Percentiles rank a stretch among this genome's conserved stretches.
Evolutionary conservation across 2,113 vertebrate genomes (phyloP).

Genomic region (Muntiacus muntjak): DNA sequence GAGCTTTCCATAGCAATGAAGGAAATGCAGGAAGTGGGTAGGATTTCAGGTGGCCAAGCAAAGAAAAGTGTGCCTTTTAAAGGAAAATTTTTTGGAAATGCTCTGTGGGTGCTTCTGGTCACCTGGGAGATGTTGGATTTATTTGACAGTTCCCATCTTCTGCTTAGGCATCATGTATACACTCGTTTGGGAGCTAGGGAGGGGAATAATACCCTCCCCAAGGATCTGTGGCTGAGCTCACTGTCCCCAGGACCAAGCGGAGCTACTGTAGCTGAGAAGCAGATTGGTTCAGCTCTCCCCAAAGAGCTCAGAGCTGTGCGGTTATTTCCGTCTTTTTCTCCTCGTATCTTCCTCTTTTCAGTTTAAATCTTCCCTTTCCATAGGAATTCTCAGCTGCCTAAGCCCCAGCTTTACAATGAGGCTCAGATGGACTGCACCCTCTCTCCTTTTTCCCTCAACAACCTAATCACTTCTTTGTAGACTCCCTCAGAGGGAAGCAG

Average conservation of each 20-base stretch:
- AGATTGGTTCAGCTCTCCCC: constrained; percentile 14
- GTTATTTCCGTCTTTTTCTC: constrained; percentile 36
- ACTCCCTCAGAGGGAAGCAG: background rate
- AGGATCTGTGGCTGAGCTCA: background rate
- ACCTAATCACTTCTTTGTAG: constrained; percentile 13
- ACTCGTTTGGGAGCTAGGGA: background rate
- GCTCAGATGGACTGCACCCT: background rate
- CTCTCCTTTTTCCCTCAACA: background rate
- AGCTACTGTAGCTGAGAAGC: constrained; percentile 12
- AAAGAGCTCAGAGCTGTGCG: background rate
- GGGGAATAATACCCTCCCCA: background rate
- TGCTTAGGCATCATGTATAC: background rate
- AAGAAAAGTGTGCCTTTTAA: constrained; percentile 1
- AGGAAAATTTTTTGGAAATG: background rate
- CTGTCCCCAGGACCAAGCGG: background rate
- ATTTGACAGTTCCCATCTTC: constrained; percentile 3
- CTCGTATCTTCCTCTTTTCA: background rate
- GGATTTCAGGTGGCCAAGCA: background rate
- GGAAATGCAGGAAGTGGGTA: constrained; percentile 8
- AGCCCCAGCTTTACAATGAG: background rate
- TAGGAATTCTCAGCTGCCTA: background rate
- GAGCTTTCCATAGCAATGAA: constrained; percentile 46
- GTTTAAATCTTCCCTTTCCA: background rate
- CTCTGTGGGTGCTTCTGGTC: background rate
- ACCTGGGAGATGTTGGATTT: constrained; percentile 1